Evolutionary conservation across 2,797 vertebrate genomes (phyloP), one percentile per base, ranked within the genome.

Genomic region (Gymnoscopelus microlampas): DNA sequence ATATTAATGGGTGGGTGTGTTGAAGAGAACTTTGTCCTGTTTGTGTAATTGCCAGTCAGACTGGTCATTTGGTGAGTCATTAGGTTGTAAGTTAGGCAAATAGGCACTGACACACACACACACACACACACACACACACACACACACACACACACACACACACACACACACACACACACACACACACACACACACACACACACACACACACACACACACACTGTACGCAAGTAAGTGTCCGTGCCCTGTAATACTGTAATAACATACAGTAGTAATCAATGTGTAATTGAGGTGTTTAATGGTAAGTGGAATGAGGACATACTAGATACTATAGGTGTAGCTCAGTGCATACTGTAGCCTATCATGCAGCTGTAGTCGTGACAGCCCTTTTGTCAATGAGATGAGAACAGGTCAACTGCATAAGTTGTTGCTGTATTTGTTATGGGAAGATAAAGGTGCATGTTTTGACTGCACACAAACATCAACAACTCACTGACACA

Each of bases 31-130:
- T 12, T 55, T 49, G 19, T 39, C 59, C 44, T 51, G n/a, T 63
- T 63, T 48, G 19, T 61, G 54, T 13, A 51, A 59, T 3, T 0
- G 19, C 48, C 39, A 35, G 62, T 53, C 74, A 47, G 14, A 54
- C 50, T 60, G 49, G 56, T 44, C 39, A 44, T 10, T 3, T n/a
- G 26, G 49, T 62, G 68, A 69, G 63, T 76, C 48, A 62, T 15
- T 56, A 68, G 19, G 65, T 19, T 48, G 56, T 53, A 61, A 63
- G 26, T 24, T 4, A 59, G 49, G 19, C 19, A 19, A 19, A 19
- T 19, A 19, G 19, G 35, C 24, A 29, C 26, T 29, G 26, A 60
- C 58, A 62, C 19, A 35, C 12, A 54, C 23, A 63, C n/a, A 53
- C 5, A 13, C 35, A n/a, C n/a, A n/a, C n/a, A n/a, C 6, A 26